Percentiles rank a stretch among this genome's conserved stretches.
phyloP scores from a whole-genome alignment of 2,797 vertebrate species.

The Melanotaenia parkinsoni region DNA sequence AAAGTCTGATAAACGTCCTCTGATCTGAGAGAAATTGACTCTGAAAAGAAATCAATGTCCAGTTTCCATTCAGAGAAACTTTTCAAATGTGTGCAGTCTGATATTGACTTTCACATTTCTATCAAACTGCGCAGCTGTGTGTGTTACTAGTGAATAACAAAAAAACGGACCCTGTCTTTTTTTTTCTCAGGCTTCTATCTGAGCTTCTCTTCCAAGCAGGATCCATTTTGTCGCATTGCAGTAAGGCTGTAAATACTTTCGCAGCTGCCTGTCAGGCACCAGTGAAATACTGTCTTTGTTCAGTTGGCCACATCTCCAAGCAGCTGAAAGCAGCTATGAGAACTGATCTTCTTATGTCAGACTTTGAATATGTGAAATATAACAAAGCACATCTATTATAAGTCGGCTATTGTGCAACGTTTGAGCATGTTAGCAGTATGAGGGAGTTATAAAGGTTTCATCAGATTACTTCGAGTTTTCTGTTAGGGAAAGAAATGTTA shows the following conservation, averaged over 20 bases:
- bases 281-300: slow-evolving; percentile 99
- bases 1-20: background rate
- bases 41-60: background rate
- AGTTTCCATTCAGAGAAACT: slow-evolving; percentile 27
- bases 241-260: slow-evolving; percentile 98
- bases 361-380: slow-evolving; percentile 26
- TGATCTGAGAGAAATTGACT: background rate
- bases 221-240: slow-evolving; percentile 94
- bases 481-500: background rate
- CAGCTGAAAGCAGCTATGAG: slow-evolving; percentile 81
- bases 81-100: slow-evolving; percentile 16
- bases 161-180: background rate
- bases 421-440: background rate
- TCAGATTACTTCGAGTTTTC: background rate
- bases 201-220: slow-evolving; percentile 67
- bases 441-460: background rate
- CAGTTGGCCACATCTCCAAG: slow-evolving; percentile 81
- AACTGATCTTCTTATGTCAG: slow-evolving; percentile 50
- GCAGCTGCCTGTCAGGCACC: slow-evolving; percentile 96
- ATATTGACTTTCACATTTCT: background rate
- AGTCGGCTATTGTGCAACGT: background rate
- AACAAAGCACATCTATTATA: slow-evolving; percentile 12
- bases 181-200: slow-evolving; percentile 57
- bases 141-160: background rate
- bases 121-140: too few relatives aligned